Evolutionary conservation across 1,140 invertebrate genomes (phyloP).

Genomic region (Drosophila paulistorum): DNA sequence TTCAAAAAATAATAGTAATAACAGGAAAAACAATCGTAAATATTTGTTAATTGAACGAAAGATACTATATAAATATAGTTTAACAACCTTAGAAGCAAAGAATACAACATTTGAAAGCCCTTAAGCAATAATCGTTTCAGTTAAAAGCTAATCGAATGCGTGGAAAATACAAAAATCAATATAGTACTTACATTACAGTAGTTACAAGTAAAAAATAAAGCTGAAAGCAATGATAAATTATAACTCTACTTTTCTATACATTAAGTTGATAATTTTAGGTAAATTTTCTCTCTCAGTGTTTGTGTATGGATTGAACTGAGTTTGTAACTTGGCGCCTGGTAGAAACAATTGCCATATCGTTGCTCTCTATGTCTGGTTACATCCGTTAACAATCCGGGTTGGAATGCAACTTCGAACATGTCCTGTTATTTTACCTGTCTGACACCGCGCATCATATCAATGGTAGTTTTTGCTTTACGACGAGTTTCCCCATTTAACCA

Average conservation of each 20-base stretch:
- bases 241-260: no score
- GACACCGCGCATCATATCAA: constrained; percentile 15
- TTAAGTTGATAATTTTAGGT: not conserved
- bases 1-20: not conserved
- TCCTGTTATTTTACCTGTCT: constrained; percentile 42
- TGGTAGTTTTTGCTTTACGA: not conserved
- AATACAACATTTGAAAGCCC: no score
- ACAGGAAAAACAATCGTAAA: not conserved
- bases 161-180: no score
- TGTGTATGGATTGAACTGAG: not conserved
- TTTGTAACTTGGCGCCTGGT: constrained; percentile 9
- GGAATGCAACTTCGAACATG: constrained; percentile 61
- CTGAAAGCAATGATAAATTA: no score
- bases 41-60: no score
- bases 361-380: not conserved
- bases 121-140: no score
- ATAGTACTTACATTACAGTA: no score
- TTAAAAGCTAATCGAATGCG: no score
- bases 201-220: no score
- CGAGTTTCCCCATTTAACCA: not conserved
- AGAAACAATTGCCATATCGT: constrained; percentile 4
- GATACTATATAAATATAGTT: no score
- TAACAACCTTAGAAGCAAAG: no score
- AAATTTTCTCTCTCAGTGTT: not conserved
- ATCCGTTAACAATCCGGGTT: constrained; percentile 11